Evolutionary conservation across 2,113 vertebrate genomes (phyloP).

Genomic region (Columba livia): DNA sequence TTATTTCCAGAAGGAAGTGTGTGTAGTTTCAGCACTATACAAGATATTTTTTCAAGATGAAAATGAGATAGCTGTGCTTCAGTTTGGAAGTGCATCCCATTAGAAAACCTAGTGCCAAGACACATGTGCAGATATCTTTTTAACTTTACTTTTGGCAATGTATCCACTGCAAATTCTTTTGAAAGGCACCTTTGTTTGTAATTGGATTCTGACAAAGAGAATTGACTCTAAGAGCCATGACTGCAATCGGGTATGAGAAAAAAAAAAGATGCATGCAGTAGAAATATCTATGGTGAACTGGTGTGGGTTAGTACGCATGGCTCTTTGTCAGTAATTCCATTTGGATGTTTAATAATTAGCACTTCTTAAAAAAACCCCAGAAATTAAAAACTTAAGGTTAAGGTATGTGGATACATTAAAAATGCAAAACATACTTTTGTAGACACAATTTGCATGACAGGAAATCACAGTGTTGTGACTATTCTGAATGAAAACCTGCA

Average conservation of each 20-base stretch:
- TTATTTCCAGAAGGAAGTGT: background rate
- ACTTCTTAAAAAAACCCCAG: background rate
- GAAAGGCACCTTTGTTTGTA: constrained; percentile 50
- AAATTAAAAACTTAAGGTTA: background rate
- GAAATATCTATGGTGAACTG: background rate
- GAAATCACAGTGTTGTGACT: background rate
- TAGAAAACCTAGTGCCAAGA: background rate
- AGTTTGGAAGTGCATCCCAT: background rate
- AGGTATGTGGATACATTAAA: background rate
- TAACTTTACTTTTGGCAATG: background rate
- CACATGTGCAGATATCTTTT: background rate
- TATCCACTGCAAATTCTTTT: background rate
- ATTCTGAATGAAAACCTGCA: background rate
- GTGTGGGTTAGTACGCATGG: background rate
- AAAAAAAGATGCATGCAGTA: background rate
- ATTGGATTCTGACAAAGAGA: constrained; percentile 24
- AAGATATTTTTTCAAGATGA: background rate
- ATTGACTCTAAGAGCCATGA: background rate
- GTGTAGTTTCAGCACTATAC: background rate
- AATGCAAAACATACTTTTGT: rapidly evolving
- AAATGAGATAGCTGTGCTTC: constrained; percentile 9
- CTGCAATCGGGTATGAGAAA: background rate
- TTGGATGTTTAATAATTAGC: background rate
- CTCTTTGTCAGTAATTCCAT: background rate
- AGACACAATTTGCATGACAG: rapidly evolving